A percentile compares a stretch with the other conserved stretches of the same genome.
phyloP scores from a whole-genome alignment of 2,113 vertebrate genomes.

The Anser cygnoides region DNA sequence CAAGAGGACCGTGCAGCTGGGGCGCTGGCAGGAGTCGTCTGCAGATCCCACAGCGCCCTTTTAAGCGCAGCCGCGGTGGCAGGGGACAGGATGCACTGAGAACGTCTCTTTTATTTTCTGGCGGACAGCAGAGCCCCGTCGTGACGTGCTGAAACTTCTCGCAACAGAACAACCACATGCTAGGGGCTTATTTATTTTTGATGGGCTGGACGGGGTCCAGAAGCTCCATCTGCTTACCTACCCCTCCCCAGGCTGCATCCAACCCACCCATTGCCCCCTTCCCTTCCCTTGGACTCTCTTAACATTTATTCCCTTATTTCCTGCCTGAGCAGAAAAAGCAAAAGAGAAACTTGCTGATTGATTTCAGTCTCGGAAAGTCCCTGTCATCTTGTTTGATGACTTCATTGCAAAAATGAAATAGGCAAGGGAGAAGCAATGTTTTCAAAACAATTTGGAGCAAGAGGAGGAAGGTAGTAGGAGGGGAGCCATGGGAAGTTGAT shows the following conservation, averaged over 20 bases:
- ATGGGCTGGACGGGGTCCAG: neutral
- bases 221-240: neutral
- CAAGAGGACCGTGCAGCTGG: neutral
- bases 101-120: neutral
- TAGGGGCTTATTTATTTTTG: neutral
- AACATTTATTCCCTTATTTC: conserved; percentile 71
- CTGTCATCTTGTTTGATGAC: conserved; percentile 77
- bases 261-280: neutral
- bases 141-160: neutral
- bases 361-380: conserved; percentile 62
- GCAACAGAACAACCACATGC: neutral
- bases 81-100: neutral
- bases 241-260: neutral
- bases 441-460: conserved; percentile 75
- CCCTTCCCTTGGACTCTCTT: conserved; percentile 6
- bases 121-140: neutral
- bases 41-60: neutral
- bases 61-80: rapidly evolving
- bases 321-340: conserved; percentile 29
- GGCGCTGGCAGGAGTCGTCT: neutral
- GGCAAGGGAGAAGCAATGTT: conserved; percentile 72
- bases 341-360: conserved; percentile 67
- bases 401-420: conserved; percentile 75
- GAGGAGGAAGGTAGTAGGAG: conserved; percentile 61
- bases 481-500: conserved; percentile 64